phyloP scores from a whole-genome alignment of 2,113 vertebrate genomes.

The Seriola dumerili region DNA sequence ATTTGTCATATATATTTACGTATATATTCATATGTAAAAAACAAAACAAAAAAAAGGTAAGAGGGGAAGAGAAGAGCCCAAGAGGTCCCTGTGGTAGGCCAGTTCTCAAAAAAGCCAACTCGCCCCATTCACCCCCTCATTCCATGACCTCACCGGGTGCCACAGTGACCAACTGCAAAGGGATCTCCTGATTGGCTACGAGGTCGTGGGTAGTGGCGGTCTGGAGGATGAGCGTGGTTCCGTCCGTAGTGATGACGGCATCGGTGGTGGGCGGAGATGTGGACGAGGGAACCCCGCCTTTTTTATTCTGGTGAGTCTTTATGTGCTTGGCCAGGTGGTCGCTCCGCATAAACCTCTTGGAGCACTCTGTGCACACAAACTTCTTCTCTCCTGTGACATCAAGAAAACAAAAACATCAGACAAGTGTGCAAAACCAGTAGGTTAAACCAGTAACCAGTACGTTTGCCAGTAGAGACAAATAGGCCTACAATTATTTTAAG shows the following conservation, averaged over 20 bases:
- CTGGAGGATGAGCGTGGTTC: constrained; percentile 98
- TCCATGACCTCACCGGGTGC: constrained; percentile 98
- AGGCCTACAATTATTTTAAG: too few relatives aligned
- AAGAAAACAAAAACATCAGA: background rate
- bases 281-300: constrained; percentile 91
- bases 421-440: background rate
- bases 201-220: constrained; percentile 94
- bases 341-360: constrained; percentile 99
- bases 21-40: constrained; percentile 87
- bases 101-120: constrained; percentile 63
- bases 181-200: constrained; percentile 97
- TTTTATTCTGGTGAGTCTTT: constrained; percentile 99
- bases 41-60: constrained; percentile 67
- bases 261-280: constrained; percentile 89
- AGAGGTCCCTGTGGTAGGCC: constrained; percentile 82
- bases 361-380: constrained; percentile 98
- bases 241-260: constrained; percentile 94
- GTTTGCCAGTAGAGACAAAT: too few relatives aligned
- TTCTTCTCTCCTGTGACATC: constrained; percentile 95
- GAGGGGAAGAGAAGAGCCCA: constrained; percentile 71
- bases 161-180: constrained; percentile 98
- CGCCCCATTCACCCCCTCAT: constrained; percentile 86
- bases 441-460: background rate
- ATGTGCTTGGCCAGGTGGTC: constrained; percentile 99
- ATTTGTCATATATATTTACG: constrained; percentile 88